Conservation (phyloP, 2,113 vertebrate genomes). For the Lethenteron reissneri region DNA sequence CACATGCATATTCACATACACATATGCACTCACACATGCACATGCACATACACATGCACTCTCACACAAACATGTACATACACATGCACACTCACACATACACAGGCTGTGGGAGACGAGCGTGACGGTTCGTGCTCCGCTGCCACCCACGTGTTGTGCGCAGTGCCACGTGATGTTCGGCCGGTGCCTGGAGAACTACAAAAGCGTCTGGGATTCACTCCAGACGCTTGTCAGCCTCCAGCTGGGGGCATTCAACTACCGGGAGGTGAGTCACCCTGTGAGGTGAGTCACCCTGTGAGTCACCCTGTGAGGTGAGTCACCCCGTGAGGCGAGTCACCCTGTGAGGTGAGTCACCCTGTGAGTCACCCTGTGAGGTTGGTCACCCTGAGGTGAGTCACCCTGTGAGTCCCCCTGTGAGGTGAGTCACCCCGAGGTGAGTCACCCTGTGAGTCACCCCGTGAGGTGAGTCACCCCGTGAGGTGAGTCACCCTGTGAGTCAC, state of each 20-base stretch:
- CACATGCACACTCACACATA: neutral
- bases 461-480: neutral
- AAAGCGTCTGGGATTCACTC: neutral
- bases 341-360: neutral
- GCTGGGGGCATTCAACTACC: conserved; percentile 1
- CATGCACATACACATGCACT: neutral
- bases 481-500: neutral
- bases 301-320: no score
- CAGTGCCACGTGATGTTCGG: conserved; percentile 6
- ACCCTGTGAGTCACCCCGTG: neutral
- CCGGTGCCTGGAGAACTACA: neutral
- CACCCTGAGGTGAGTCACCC: neutral
- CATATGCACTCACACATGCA: neutral
- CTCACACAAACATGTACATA: neutral
- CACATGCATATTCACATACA: neutral
- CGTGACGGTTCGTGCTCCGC: no score
- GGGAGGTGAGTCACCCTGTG: neutral
- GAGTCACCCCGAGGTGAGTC: neutral
- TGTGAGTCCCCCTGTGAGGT: neutral
- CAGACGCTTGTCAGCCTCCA: conserved; percentile 6
- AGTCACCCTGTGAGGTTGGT: neutral
- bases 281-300: neutral
- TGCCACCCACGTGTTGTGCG: neutral
- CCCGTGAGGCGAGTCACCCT: neutral
- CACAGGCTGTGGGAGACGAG: neutral